Base-by-base conservation (phyloP, 2,888 invertebrate genomes). In the Chrysodeixis includens region DNA sequence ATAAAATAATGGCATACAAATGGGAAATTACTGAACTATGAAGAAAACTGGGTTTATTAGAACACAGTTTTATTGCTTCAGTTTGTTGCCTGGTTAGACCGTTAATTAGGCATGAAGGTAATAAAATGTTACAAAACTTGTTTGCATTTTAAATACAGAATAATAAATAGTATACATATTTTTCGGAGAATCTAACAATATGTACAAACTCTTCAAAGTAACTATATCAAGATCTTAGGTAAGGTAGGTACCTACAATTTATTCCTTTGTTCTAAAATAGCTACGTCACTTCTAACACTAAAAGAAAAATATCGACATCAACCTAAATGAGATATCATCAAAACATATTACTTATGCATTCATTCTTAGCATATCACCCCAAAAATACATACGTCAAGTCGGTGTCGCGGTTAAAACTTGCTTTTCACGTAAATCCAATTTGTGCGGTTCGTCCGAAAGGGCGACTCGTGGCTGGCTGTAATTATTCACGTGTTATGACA, bases 401-500 rank as follows among this genome's bases (percentile, higher is more conserved):
- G 84, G 81, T 87, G 90, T 90, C 87, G 81, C 84, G 82, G 80
- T 85, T 85, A 88, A 92, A 93, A 93, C 90, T 92, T 85, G 90
- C 92, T 87, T 93, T 93, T 92, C 93, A 93, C 88, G 92, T 92
- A 94, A 93, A 93, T 92, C 93, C 90, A 94, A 93, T 94, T 94
- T 94, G 93, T 90, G 92, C 84, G 91, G 87, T 78, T 88, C 88
- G 89, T 88, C 88, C 90, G 89, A 93, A 93, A 93, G 94, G 93
- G 94, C 88, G 91, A 94, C 86, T 90, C 92, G 92, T 92, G 92
- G 92, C 87, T 89, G 88, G 90, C 86, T 88, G 93, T 94, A 93
- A 95, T 95, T 95, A 95, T 94, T 95, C 95, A 94, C 90, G 85
- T 94, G 93, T 95, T 95, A 95, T 95, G 95, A 95, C 95, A 94